These are phyloP conservation scores for Caerostris darwini DNA, from an alignment of 1,140 invertebrate species.

Conservation along the genomic window DNA sequence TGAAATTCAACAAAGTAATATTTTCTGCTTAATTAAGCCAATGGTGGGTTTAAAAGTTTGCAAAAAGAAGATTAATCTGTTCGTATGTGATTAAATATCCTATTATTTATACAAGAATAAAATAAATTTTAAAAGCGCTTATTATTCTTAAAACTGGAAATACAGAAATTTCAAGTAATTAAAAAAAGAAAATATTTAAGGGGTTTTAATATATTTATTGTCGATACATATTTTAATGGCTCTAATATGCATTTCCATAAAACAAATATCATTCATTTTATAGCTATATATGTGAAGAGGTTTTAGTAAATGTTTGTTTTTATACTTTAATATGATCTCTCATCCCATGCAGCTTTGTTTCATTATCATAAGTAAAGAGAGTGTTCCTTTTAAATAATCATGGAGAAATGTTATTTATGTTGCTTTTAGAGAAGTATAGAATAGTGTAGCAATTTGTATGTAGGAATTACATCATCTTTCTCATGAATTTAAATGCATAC, in stretches of 20 bases:
- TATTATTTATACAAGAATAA: too few species aligned
- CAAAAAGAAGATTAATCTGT: too few species aligned
- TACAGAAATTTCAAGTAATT: too few species aligned
- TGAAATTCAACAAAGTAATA: too few species aligned
- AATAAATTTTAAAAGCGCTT: too few species aligned
- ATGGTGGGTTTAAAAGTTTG: too few species aligned
- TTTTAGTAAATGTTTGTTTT: background rate
- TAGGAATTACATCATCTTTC: background rate
- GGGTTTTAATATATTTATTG: too few species aligned
- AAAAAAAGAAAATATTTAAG: too few species aligned
- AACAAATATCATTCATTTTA: background rate
- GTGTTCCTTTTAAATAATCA: background rate
- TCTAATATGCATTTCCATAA: background rate
- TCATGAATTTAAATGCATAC: slow-evolving; percentile 28
- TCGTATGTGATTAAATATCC: too few species aligned
- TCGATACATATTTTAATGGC: too few species aligned
- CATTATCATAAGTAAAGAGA: background rate
- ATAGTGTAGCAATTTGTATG: background rate
- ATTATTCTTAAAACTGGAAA: too few species aligned
- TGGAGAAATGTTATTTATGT: background rate
- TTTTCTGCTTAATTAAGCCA: too few species aligned
- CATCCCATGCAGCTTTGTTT: background rate
- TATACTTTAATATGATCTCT: background rate
- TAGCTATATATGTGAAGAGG: background rate
- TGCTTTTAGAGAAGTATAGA: slow-evolving; percentile 24